phyloP scores from a whole-genome alignment of 1,140 invertebrate genomes.

The Gryon sp. region DNA sequence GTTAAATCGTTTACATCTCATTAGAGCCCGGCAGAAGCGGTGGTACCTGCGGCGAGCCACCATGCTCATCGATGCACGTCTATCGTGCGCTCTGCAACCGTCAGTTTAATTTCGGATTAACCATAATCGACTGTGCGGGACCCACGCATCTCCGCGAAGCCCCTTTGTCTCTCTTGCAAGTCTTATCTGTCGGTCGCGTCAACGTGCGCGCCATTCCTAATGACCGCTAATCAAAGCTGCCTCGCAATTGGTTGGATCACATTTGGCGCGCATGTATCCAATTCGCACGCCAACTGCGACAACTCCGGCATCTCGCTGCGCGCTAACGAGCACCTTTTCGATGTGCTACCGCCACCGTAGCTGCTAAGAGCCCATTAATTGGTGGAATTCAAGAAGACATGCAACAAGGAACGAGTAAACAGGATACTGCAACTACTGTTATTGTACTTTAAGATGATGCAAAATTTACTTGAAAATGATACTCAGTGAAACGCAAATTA shows the following conservation, averaged over 20 bases:
- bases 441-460: no score
- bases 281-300: no score
- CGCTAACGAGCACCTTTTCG: not conserved
- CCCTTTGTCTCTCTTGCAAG: conserved; percentile 45
- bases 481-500: no score
- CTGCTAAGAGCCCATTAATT: no score
- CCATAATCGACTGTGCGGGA: conserved; percentile 60
- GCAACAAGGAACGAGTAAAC: no score
- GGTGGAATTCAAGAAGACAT: no score
- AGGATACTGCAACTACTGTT: no score
- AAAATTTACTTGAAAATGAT: no score
- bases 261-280: no score
- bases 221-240: conserved; percentile 44
- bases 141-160: conserved; percentile 36
- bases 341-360: no score
- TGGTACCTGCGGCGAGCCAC: conserved; percentile 65
- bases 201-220: conserved; percentile 39
- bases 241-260: conserved; percentile 17
- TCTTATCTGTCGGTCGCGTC: conserved; percentile 37
- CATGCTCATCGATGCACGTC: conserved; percentile 77
- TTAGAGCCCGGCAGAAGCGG: conserved; percentile 73
- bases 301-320: not conserved
- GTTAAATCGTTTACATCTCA: conserved; percentile 80
- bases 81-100: conserved; percentile 67
- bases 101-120: conserved; percentile 74